These are phyloP conservation scores for Elaphurus davidianus DNA, from an alignment of 2,113 vertebrate species.

Conservation along the genomic window DNA sequence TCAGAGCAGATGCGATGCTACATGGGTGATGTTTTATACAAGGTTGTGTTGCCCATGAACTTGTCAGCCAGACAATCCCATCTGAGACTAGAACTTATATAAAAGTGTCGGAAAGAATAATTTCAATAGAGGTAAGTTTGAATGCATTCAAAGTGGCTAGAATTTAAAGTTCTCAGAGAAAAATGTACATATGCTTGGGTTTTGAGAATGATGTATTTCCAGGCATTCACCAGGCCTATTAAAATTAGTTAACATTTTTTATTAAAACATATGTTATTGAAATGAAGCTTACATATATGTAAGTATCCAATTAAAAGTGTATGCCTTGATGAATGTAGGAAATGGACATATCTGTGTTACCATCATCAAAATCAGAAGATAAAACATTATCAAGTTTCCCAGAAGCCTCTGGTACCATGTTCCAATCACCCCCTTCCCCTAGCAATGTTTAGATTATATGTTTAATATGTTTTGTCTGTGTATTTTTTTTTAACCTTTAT, in stretches of 20 bases:
- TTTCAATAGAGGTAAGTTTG: neutral
- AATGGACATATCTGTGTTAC: neutral
- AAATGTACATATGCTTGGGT: neutral
- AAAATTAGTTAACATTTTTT: neutral
- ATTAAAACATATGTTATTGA: neutral
- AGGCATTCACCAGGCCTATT: neutral
- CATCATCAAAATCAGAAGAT: neutral
- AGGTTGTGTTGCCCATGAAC: neutral
- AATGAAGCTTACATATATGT: neutral
- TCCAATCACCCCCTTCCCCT: accelerated
- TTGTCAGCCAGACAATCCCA: neutral
- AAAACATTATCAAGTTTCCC: neutral
- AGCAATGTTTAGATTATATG: neutral
- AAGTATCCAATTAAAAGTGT: neutral
- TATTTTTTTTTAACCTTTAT: neutral
- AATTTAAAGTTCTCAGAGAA: neutral
- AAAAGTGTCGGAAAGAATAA: neutral
- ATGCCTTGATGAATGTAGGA: neutral
- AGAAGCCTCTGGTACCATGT: neutral
- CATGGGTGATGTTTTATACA: neutral
- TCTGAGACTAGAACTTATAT: neutral
- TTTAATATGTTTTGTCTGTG: neutral
- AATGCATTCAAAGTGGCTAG: neutral
- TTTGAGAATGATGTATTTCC: neutral
- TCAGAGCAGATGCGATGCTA: neutral